Base-by-base conservation (phyloP, 2,797 vertebrate species). In the Myioborus miniatus region DNA sequence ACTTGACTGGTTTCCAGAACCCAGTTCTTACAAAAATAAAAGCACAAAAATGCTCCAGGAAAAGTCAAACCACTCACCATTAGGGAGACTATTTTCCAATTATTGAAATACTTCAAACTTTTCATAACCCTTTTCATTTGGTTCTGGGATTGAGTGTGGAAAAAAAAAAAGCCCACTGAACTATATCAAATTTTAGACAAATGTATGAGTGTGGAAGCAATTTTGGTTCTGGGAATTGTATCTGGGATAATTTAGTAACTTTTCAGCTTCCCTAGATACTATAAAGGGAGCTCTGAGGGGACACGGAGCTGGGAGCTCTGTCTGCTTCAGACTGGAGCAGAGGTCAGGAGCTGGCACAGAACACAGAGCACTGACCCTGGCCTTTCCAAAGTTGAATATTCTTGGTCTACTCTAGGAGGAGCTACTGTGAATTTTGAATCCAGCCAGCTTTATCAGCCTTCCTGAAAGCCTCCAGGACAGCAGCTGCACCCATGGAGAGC, bases 1-100 rank as follows among this genome's bases (percentile, higher is more conserved):
- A 82, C 67, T 93, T 91, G 74, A 83, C n/a, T 53, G 49, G 68
- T 59, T 96, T 95, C 96, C 96, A 96, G 78, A 84, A 74, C 5
- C 4, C 44, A 27, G 68, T 78, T 95, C 93, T 93, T 91, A 90
- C 11, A 63, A 93, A 97, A 96, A 93, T 65, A 93, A 82, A 49
- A 93, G 58, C 47, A 88, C 30, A 72, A 30, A 41, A 87, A 55
- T 18, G 46, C 22, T 89, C 56, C 65, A 70, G 52, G 75, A 70
- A 84, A 92, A 81, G 86, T 93, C 52, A 77, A 88, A 81, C 69
- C 75, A 59, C 27, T 78, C 27, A 69, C 29, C 26, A 24, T 76
- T n/a, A 71, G 21, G 47, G 43, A 79, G 23, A 60, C 26, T 0
- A 0, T 41, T 93, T 79, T 87, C 70, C n/a, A 46, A 44, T 75